Percentiles rank a stretch among this genome's conserved stretches.
phyloP scores from a whole-genome alignment of 2,797 vertebrate genomes.

The Coreius guichenoti region DNA sequence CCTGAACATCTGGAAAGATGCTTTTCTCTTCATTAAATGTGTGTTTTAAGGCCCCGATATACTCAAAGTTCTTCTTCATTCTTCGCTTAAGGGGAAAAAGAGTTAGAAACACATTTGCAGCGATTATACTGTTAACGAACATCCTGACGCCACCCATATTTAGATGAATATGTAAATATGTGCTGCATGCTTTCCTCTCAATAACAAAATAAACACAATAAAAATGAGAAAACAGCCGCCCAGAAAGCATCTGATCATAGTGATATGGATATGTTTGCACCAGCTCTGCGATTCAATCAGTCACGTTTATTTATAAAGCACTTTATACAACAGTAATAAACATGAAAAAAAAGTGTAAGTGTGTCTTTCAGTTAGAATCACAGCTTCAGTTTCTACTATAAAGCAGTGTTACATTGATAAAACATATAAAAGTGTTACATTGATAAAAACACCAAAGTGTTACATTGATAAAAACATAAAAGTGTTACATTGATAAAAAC shows the following conservation, averaged over 20 bases:
- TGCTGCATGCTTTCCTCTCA: not conserved
- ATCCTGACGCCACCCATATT: not conserved
- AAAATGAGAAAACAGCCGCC: not conserved
- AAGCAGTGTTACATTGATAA: no score
- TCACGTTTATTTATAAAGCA: no score
- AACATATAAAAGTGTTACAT: no score
- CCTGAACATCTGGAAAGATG: not conserved
- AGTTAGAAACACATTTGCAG: not conserved
- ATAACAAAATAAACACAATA: not conserved
- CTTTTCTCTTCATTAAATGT: not conserved
- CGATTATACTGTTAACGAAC: not conserved
- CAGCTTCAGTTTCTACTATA: no score
- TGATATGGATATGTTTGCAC: no score
- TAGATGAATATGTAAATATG: not conserved
- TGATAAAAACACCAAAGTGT: no score
- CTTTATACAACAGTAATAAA: not conserved
- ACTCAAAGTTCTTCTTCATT: not conserved
- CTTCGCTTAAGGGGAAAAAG: rapidly evolving
- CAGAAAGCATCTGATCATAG: not conserved
- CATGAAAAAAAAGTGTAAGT: no score
- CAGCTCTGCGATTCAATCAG: no score
- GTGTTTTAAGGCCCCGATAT: not conserved
- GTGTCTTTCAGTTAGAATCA: no score
- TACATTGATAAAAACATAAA: no score
- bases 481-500: no score